Conservation (phyloP, 2,888 invertebrate species). For the Linnaemya tessellans region DNA sequence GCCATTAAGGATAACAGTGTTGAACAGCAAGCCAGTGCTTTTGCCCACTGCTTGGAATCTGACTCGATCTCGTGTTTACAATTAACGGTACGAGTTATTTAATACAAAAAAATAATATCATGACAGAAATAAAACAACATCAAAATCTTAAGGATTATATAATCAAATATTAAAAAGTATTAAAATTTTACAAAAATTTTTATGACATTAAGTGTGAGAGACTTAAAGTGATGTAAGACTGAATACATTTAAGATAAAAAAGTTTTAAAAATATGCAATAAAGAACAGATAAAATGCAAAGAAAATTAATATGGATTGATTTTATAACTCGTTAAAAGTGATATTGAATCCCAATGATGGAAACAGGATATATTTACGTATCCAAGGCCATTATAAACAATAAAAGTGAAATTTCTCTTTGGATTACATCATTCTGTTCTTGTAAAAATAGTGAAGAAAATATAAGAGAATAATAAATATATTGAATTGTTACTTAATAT, state of each 20-base stretch:
- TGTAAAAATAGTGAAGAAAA: neutral
- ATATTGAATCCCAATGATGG: neutral
- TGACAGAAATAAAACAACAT: slow-evolving; percentile 52
- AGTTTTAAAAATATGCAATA: neutral
- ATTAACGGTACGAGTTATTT: slow-evolving; percentile 84
- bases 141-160: slow-evolving; percentile 51
- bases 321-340: slow-evolving; percentile 15
- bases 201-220: slow-evolving; percentile 21
- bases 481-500: slow-evolving; percentile 16
- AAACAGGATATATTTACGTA: slow-evolving; percentile 25
- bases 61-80: slow-evolving; percentile 88
- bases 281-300: neutral
- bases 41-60: slow-evolving; percentile 85
- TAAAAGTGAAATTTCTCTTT: slow-evolving; percentile 37
- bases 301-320: slow-evolving; percentile 2
- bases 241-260: slow-evolving; percentile 11
- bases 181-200: slow-evolving; percentile 58
- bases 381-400: neutral
- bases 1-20: slow-evolving; percentile 76
- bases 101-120: slow-evolving; percentile 33
- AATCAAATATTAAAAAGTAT: slow-evolving; percentile 32
- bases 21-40: slow-evolving; percentile 78
- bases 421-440: slow-evolving; percentile 48
- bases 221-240: slow-evolving; percentile 48
- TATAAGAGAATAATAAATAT: too few relatives aligned